Percentiles rank a stretch among this genome's conserved stretches.
Evolutionary conservation across 2,113 vertebrate species (phyloP).

Genomic region (Nothobranchius furzeri): DNA sequence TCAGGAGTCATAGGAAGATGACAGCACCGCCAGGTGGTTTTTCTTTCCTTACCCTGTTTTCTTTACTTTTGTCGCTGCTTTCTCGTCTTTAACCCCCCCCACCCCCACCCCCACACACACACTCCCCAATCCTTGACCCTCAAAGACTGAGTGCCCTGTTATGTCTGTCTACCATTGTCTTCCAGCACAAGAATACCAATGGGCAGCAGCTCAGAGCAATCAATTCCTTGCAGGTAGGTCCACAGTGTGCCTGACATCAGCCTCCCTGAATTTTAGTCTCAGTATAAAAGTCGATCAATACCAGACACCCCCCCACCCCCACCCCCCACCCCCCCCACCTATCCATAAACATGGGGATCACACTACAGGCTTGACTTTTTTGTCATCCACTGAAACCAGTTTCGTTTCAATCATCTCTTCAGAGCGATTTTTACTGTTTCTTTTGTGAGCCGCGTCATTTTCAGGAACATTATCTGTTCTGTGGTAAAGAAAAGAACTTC

Average conservation of each 20-base stretch:
- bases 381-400: background rate
- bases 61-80: background rate
- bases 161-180: no score
- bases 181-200: no score
- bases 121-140: no score
- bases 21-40: slow-evolving; percentile 29
- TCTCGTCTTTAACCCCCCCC: background rate
- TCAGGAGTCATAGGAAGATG: slow-evolving; percentile 33
- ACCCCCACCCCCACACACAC: background rate
- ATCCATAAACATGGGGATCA: slow-evolving; percentile 28
- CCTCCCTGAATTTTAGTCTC: no score
- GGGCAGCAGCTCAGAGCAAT: no score
- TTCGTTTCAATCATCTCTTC: background rate
- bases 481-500: slow-evolving; percentile 36
- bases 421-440: slow-evolving; percentile 6
- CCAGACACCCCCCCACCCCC: background rate
- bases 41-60: slow-evolving; percentile 19
- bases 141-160: no score
- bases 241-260: no score
- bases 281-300: no score
- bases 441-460: slow-evolving; percentile 38
- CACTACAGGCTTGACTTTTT: slow-evolving; percentile 10
- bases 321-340: slow-evolving; percentile 11
- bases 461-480: slow-evolving; percentile 37
- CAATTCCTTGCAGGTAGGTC: no score